These are phyloP conservation scores for Ceratina japonica DNA, from an alignment of 1,140 invertebrate genomes.

Conservation along the genomic window DNA sequence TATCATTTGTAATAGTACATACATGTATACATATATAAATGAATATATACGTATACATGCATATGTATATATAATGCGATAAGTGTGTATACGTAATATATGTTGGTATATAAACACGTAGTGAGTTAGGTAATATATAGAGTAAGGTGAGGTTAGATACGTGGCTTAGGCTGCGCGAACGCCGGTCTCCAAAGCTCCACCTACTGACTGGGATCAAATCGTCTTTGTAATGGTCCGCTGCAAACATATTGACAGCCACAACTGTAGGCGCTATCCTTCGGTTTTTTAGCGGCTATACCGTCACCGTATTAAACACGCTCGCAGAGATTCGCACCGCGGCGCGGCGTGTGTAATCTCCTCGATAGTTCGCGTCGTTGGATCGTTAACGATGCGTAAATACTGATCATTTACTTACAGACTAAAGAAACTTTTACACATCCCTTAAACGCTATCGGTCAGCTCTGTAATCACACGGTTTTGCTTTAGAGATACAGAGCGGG, in stretches of 20 bases:
- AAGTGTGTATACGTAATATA: constrained; percentile 73
- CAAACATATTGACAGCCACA: constrained; percentile 79
- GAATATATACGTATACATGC: constrained; percentile 59
- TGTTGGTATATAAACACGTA: constrained; percentile 78
- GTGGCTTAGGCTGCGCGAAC: constrained; percentile 79
- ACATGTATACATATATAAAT: constrained; percentile 40
- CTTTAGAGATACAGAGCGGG: constrained; percentile 45
- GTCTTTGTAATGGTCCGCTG: constrained; percentile 79
- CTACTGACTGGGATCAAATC: constrained; percentile 80
- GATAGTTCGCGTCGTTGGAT: too few species aligned
- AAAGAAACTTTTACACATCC: constrained; percentile 54
- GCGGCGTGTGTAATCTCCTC: too few species aligned
- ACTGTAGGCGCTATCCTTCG: constrained; percentile 76
- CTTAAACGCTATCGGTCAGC: constrained; percentile 59
- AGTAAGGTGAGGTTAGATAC: constrained; percentile 80
- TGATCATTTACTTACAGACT: constrained; percentile 58
- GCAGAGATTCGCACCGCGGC: constrained; percentile 56
- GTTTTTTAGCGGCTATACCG: constrained; percentile 67
- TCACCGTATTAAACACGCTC: constrained; percentile 63
- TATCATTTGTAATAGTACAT: constrained; percentile 50
- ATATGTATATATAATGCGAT: constrained; percentile 44
- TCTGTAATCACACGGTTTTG: constrained; percentile 51
- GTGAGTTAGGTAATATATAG: constrained; percentile 80
- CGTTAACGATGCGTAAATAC: constrained; percentile 16
- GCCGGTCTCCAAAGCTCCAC: constrained; percentile 79